A percentile compares a stretch with the other conserved stretches of the same genome.
These are phyloP conservation scores for Meloidogyne exigua DNA, from an alignment of 1,140 invertebrate species.

Conservation along the genomic window DNA sequence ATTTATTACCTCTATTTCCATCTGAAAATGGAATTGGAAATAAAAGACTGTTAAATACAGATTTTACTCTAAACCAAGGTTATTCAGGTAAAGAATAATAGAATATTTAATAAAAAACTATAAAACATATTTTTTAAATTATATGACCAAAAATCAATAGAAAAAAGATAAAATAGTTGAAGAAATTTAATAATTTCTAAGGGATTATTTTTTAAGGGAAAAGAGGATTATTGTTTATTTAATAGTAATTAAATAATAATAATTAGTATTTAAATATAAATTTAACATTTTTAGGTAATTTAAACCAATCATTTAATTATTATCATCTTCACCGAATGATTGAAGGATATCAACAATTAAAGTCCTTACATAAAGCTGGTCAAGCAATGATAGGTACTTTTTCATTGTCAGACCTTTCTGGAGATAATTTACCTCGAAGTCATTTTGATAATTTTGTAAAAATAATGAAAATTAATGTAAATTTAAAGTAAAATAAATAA, in stretches of 20 bases:
- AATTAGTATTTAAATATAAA: too few species aligned
- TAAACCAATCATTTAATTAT: not conserved
- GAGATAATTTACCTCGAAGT: slow-evolving; percentile 41
- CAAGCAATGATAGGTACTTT: slow-evolving; percentile 49
- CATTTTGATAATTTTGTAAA: slow-evolving; percentile 53
- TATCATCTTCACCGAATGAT: slow-evolving; percentile 32
- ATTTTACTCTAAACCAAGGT: not conserved
- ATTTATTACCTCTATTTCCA: not conserved
- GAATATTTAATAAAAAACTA: not conserved
- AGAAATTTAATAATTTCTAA: too few species aligned
- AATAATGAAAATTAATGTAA: slow-evolving; percentile 45
- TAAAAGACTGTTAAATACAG: slow-evolving; percentile 10
- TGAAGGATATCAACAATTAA: slow-evolving; percentile 49
- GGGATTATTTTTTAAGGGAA: not conserved
- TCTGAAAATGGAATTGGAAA: slow-evolving; percentile 41
- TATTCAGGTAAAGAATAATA: not conserved
- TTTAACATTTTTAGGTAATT: not conserved
- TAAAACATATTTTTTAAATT: too few species aligned
- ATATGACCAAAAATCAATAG: too few species aligned
- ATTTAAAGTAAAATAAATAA: not conserved
- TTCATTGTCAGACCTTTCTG: slow-evolving; percentile 27
- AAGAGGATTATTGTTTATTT: not conserved
- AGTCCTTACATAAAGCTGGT: slow-evolving; percentile 45
- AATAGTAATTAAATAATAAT: too few species aligned
- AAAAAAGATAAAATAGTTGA: too few species aligned